Conservation (phyloP, 2,888 invertebrate genomes). For the Salpingus planirostris region DNA sequence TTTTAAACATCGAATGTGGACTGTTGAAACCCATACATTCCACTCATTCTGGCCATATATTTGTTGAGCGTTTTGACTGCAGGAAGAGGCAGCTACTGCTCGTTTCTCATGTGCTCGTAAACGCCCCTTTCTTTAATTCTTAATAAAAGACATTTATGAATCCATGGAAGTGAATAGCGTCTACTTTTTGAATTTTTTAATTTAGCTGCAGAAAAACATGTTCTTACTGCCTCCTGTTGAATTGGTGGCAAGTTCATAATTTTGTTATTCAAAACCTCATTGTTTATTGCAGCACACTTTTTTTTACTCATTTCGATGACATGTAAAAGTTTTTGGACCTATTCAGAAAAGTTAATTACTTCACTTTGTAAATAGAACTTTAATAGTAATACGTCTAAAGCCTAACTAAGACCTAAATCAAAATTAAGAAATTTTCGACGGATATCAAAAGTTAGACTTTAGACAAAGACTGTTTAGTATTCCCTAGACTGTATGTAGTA, state of each 20-base stretch:
- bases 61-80: neutral
- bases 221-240: too few relatives aligned
- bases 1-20: neutral
- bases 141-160: neutral
- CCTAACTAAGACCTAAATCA: too few relatives aligned
- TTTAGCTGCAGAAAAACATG: too few relatives aligned
- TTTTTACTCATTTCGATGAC: neutral
- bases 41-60: neutral
- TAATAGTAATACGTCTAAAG: too few relatives aligned
- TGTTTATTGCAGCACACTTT: neutral
- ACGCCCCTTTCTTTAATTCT: neutral
- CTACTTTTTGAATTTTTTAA: neutral
- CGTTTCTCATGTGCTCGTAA: neutral
- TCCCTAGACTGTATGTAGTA: too few relatives aligned
- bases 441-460: too few relatives aligned
- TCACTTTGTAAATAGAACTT: too few relatives aligned
- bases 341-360: too few relatives aligned
- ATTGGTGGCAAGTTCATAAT: too few relatives aligned
- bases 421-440: too few relatives aligned
- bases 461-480: too few relatives aligned
- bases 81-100: neutral
- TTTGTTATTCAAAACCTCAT: neutral
- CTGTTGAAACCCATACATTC: constrained; percentile 1
- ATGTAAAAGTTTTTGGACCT: too few relatives aligned
- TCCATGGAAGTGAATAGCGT: neutral